Conservation (phyloP, 2,888 invertebrate genomes). For the Buathra laborator region DNA sequence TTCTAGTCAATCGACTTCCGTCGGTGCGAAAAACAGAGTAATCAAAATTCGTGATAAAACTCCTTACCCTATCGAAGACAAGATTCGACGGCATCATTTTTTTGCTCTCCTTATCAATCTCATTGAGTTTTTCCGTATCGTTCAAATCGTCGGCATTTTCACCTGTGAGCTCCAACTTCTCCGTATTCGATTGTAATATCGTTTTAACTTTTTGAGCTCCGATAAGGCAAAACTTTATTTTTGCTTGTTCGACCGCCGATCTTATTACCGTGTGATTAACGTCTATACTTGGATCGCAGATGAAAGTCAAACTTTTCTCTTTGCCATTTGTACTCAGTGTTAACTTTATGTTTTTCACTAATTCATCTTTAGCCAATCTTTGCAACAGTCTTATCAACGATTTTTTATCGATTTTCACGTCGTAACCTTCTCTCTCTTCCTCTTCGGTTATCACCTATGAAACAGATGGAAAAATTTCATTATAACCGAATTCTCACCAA, state of each 20-base stretch:
- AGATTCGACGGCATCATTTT: slow-evolving; percentile 43
- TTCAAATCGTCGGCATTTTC: slow-evolving; percentile 30
- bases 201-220: slow-evolving; percentile 66
- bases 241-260: slow-evolving; percentile 88
- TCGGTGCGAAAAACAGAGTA: background rate
- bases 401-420: slow-evolving; percentile 88
- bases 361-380: slow-evolving; percentile 87
- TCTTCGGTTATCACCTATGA: slow-evolving; percentile 86
- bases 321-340: slow-evolving; percentile 85
- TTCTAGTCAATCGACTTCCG: background rate
- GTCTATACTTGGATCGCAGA: slow-evolving; percentile 86
- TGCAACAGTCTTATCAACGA: slow-evolving; percentile 88
- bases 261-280: slow-evolving; percentile 86
- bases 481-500: slow-evolving; percentile 8
- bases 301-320: slow-evolving; percentile 86
- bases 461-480: background rate
- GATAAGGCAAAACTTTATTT: slow-evolving; percentile 86
- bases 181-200: slow-evolving; percentile 58
- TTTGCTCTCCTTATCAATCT: slow-evolving; percentile 37
- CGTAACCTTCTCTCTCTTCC: slow-evolving; percentile 87
- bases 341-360: slow-evolving; percentile 87
- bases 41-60: background rate
- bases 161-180: slow-evolving; percentile 38
- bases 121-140: slow-evolving; percentile 21
- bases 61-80: slow-evolving; percentile 70